A percentile compares a stretch with the other conserved stretches of the same genome.
Evolutionary conservation across 2,888 invertebrate genomes (phyloP).

Genomic region (Amiota communis): DNA sequence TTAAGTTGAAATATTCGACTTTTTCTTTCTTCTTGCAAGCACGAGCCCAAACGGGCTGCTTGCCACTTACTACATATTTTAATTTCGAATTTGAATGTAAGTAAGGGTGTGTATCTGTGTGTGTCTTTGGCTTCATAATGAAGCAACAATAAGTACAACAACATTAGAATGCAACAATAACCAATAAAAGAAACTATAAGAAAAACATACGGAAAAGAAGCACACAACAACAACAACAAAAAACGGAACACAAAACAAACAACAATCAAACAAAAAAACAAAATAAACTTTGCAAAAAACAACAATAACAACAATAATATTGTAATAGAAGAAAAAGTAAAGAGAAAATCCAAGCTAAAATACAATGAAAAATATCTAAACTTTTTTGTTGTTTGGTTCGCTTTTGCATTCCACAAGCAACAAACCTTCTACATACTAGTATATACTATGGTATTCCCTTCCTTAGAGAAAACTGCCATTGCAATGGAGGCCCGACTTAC

Average conservation of each 20-base stretch:
- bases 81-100: conserved; percentile 40
- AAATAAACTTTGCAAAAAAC: not conserved
- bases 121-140: conserved; percentile 36
- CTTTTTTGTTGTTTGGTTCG: not conserved
- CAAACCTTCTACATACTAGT: not conserved
- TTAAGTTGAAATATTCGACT: conserved; percentile 11
- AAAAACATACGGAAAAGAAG: conserved; percentile 20
- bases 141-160: conserved; percentile 36
- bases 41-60: conserved; percentile 30
- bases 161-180: conserved; percentile 20
- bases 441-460: not conserved
- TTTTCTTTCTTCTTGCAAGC: conserved; percentile 14
- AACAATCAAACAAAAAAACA: not conserved
- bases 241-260: conserved; percentile 5
- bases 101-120: no score
- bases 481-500: not conserved
- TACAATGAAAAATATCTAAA: conserved; percentile 21
- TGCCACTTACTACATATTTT: conserved; percentile 42
- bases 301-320: not conserved
- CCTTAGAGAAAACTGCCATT: conserved; percentile 16
- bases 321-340: conserved; percentile 2
- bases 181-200: conserved; percentile 20
- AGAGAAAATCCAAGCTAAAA: conserved; percentile 7
- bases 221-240: conserved; percentile 9
- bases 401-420: not conserved